Base-by-base conservation (phyloP, 1,140 invertebrate species). In the Batillaria attramentaria region DNA sequence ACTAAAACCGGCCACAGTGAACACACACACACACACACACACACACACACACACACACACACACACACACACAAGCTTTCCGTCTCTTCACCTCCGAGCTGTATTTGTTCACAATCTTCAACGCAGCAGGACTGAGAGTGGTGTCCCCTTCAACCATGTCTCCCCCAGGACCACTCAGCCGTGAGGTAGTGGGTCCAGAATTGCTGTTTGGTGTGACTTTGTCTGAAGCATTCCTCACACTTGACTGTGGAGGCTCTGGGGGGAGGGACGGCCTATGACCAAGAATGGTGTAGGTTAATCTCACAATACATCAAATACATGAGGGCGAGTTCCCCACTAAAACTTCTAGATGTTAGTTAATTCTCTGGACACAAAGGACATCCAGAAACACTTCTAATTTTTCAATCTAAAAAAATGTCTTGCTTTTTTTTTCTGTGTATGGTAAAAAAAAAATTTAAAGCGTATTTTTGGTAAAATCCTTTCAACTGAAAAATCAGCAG, bases 31-130 rank as follows among this genome's bases (percentile, higher is more conserved):
- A 69, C 28, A 69, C 8, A 70, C 8, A 70, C 8, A 33, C 8
- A 70, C 8, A 42, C 5, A 16, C 16, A 33, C 4, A 70, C 4
- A 37, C 8, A 70, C 6, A 70, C 6, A 62, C n/a, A 33, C 6
- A 70, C 28, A 37, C 18, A 70, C 6, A 70, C 28, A 70, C 42
- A 41, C 41, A n/a, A n/a, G n/a, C n/a, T n/a, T n/a, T n/a, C n/a
- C n/a, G 46, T 50, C 46, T 13, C 24, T 24, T 57, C 0, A 75
- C 57, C 73, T 65, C 13, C 39, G 50, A 54, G 37, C 73, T 75
- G 73, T 75, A 75, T 39, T 75, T 60, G 73, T 75, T 75, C 20
- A 75, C 73, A 31, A 75, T 50, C 16, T 39, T 60, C 35, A 75
- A 35, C 1, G 73, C 73, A n/a, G 73, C 73, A 41, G 57, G 54